phyloP scores from a whole-genome alignment of 2,888 invertebrate genomes.

The Lycaena phlaeas region DNA sequence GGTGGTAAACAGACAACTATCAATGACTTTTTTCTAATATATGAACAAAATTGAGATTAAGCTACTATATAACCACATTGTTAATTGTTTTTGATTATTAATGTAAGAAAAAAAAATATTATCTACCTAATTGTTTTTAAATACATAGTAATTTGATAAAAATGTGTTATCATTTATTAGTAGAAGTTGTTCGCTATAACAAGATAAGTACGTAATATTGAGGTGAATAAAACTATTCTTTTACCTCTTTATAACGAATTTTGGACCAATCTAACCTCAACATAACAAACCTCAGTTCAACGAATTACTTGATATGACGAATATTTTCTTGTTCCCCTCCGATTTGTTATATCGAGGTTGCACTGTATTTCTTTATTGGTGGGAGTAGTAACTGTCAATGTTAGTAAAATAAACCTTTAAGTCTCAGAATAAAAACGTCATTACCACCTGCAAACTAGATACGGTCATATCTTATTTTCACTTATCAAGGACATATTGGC shows the following conservation, averaged over 20 bases:
- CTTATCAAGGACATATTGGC: too few species aligned
- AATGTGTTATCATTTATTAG: constrained; percentile 20
- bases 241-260: too few species aligned
- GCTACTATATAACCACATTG: constrained; percentile 15
- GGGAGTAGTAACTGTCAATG: too few species aligned
- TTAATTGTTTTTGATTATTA: constrained; percentile 16
- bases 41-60: constrained; percentile 19
- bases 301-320: neutral
- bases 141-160: constrained; percentile 17
- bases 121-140: constrained; percentile 16
- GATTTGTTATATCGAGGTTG: neutral
- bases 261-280: neutral
- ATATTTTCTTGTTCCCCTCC: neutral
- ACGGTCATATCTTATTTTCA: too few species aligned
- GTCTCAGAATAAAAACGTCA: too few species aligned
- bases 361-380: too few species aligned
- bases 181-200: constrained; percentile 17
- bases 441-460: too few species aligned
- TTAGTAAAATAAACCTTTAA: too few species aligned
- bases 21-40: constrained; percentile 22
- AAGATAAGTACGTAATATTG: constrained; percentile 19
- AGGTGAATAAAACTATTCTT: constrained; percentile 17
- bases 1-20: constrained; percentile 24
- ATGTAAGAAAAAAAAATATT: constrained; percentile 15
- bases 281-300: neutral